Evolutionary conservation across 2,113 vertebrate genomes (phyloP).

Genomic region (Carassius carassius): DNA sequence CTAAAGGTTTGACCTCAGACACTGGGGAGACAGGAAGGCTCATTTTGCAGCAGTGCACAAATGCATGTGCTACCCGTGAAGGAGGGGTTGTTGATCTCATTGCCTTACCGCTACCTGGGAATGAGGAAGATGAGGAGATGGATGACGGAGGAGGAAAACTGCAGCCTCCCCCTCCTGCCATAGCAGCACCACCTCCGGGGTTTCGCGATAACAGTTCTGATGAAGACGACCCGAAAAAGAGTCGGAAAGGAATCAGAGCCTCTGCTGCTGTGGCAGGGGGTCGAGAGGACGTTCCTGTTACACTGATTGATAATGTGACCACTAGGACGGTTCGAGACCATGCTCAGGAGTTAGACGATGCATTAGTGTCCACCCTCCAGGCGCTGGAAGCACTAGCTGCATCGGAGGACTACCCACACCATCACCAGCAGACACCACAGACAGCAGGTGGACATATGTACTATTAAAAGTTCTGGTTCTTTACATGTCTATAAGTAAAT

Average conservation of each 20-base stretch:
- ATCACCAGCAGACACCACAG: conserved; percentile 86
- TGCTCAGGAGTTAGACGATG: conserved; percentile 95
- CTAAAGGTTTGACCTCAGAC: conserved; percentile 67
- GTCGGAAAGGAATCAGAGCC: conserved; percentile 64
- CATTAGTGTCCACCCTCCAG: conserved; percentile 95
- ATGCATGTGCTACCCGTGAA: conserved; percentile 80
- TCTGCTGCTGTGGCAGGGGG: conserved; percentile 65
- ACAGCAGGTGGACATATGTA: conserved; percentile 86
- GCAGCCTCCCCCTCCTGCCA: conserved; percentile 84
- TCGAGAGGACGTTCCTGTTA: conserved; percentile 91
- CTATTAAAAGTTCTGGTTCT: conserved; percentile 40
- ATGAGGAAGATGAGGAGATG: conserved; percentile 81
- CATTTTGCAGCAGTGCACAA: conserved; percentile 66
- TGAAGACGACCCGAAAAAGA: conserved; percentile 91
- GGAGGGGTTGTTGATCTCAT: conserved; percentile 89
- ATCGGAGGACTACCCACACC: conserved; percentile 91
- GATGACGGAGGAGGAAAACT: conserved; percentile 74
- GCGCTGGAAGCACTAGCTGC: conserved; percentile 96
- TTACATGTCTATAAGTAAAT: conserved; percentile 23
- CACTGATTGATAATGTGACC: conserved; percentile 90
- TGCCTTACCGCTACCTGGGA: conserved; percentile 91
- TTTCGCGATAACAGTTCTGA: conserved; percentile 98
- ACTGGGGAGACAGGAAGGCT: conserved; percentile 66
- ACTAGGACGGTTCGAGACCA: conserved; percentile 92
- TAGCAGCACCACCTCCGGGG: conserved; percentile 92